Percentiles rank a stretch among this genome's conserved stretches.
Evolutionary conservation across 2,888 invertebrate genomes (phyloP).

Genomic region (Eupithecia centaureata): DNA sequence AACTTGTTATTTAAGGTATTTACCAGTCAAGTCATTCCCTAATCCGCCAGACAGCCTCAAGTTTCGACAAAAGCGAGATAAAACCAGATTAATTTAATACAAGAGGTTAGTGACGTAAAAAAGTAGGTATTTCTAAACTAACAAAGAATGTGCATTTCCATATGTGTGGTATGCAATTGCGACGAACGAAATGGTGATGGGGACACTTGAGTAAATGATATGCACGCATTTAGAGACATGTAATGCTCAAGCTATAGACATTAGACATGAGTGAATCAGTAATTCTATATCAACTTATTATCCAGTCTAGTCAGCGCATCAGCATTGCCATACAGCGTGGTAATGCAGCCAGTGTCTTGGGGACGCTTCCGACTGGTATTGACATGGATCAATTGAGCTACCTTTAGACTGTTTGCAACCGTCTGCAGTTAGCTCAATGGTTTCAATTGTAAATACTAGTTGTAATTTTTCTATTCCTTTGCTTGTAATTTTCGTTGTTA

Average conservation of each 20-base stretch:
- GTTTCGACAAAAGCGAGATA: slow-evolving; percentile 24
- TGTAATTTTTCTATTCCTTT: too few species aligned
- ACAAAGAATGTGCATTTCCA: slow-evolving; percentile 26
- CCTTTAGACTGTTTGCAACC: too few species aligned
- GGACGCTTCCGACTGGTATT: too few species aligned
- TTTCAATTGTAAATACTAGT: too few species aligned
- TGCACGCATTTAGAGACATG: slow-evolving; percentile 18
- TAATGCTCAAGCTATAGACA: background rate
- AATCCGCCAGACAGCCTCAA: slow-evolving; percentile 15
- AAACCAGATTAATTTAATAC: slow-evolving; percentile 13
- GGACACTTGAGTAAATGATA: slow-evolving; percentile 23
- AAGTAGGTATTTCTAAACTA: background rate
- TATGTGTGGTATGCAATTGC: slow-evolving; percentile 25
- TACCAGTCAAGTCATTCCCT: slow-evolving; percentile 10
- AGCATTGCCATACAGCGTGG: too few species aligned
- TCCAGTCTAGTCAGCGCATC: too few species aligned
- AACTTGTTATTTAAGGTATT: slow-evolving; percentile 3
- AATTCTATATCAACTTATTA: background rate
- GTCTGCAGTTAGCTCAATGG: too few species aligned
- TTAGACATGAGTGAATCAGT: background rate
- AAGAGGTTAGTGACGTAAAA: background rate
- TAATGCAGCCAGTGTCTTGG: too few species aligned
- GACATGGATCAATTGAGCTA: too few species aligned
- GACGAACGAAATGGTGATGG: slow-evolving; percentile 19
- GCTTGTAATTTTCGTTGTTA: too few species aligned